Evolutionary conservation across 2,888 invertebrate genomes (phyloP).

Genomic region (Arctia plantaginis): DNA sequence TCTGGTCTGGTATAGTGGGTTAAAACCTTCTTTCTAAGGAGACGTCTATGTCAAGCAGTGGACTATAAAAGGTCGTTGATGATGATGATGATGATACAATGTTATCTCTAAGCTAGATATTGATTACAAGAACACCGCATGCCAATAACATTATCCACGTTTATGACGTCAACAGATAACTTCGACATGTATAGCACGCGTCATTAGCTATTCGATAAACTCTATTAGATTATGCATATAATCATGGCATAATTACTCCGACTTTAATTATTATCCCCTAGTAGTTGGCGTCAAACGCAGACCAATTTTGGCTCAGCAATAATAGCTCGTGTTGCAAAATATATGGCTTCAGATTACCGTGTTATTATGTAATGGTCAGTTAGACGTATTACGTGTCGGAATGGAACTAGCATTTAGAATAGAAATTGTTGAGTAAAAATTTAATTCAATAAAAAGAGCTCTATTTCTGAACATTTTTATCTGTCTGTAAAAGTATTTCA

Average conservation of each 20-base stretch:
- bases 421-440: neutral
- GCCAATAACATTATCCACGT: constrained; percentile 31
- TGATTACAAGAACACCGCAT: constrained; percentile 18
- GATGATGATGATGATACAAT: too few relatives aligned
- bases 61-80: too few relatives aligned
- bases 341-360: constrained; percentile 63
- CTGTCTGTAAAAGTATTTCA: too few relatives aligned
- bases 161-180: constrained; percentile 39
- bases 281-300: constrained; percentile 25
- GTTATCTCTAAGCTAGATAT: constrained; percentile 1
- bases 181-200: constrained; percentile 43
- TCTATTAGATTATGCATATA: constrained; percentile 51
- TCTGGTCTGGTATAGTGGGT: too few relatives aligned
- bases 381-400: constrained; percentile 41
- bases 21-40: too few relatives aligned
- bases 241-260: constrained; percentile 40
- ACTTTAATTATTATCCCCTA: constrained; percentile 39
- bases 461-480: neutral
- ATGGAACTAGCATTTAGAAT: constrained; percentile 23
- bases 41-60: too few relatives aligned
- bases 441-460: neutral
- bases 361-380: constrained; percentile 56
- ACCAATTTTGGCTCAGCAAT: constrained; percentile 57
- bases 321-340: constrained; percentile 65
- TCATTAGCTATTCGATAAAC: constrained; percentile 50